A percentile compares a stretch with the other conserved stretches of the same genome.
phyloP scores from a whole-genome alignment of 2,113 vertebrate genomes.

The Pelusios castaneus region DNA sequence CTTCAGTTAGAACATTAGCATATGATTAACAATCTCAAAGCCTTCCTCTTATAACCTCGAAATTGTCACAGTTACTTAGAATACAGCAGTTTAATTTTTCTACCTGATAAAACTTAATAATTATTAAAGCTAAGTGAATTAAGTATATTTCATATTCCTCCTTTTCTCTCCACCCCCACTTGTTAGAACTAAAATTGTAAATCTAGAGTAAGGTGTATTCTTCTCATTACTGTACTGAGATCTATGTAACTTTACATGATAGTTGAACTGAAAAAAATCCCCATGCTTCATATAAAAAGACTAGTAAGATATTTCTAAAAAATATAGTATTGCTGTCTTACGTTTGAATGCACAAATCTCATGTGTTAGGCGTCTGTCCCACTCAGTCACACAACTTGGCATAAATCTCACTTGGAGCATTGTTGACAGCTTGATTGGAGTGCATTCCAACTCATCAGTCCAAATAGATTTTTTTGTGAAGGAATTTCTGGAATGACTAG shows the following conservation, averaged over 20 bases:
- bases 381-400: neutral
- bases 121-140: neutral
- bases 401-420: neutral
- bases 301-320: neutral
- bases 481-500: neutral
- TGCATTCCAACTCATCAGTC: neutral
- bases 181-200: neutral
- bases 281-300: neutral
- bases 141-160: neutral
- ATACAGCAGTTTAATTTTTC: neutral
- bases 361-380: neutral
- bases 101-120: neutral
- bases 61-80: neutral
- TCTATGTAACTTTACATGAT: neutral
- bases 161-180: neutral
- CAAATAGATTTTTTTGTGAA: neutral
- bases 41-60: neutral
- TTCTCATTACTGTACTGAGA: neutral
- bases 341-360: neutral
- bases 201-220: neutral
- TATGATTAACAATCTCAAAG: neutral
- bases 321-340: too few species aligned
- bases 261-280: neutral
- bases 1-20: neutral
- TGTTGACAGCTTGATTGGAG: neutral